Conservation (phyloP, 2,888 invertebrate species). For the Prosapia bicincta region DNA sequence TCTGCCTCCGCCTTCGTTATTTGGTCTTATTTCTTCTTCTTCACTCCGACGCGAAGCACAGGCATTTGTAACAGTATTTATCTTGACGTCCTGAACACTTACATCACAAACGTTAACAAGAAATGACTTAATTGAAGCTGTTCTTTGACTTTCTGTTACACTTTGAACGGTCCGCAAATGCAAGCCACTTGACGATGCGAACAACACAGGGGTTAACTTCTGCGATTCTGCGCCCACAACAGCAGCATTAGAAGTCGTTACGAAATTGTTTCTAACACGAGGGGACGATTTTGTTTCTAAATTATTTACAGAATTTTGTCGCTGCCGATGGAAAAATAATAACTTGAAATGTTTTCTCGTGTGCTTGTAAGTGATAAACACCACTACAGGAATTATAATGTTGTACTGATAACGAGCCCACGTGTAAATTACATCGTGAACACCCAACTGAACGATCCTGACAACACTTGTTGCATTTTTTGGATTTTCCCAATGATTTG, state of each 20-base stretch:
- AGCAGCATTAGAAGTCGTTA: background rate
- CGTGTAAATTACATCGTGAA: background rate
- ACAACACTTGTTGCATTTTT: background rate
- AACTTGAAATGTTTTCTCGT: background rate
- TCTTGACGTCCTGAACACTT: background rate
- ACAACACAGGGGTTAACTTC: background rate
- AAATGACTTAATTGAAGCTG: background rate
- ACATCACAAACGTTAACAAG: background rate
- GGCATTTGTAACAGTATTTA: background rate
- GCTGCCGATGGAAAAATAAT: background rate
- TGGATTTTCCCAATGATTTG: background rate
- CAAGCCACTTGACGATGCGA: background rate
- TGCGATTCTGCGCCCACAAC: background rate
- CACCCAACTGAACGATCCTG: background rate
- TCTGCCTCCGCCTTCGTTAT: background rate
- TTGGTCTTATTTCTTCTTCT: background rate
- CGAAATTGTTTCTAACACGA: background rate
- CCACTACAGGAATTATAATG: background rate
- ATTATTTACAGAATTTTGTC: background rate
- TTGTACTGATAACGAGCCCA: background rate
- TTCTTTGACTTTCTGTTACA: background rate
- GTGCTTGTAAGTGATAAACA: background rate
- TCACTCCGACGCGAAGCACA: background rate
- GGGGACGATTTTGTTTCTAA: background rate
- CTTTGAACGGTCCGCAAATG: background rate